Percentiles rank a stretch among this genome's conserved stretches.
phyloP scores from a whole-genome alignment of 2,888 invertebrate genomes.

The Caenorhabditis wallacei region DNA sequence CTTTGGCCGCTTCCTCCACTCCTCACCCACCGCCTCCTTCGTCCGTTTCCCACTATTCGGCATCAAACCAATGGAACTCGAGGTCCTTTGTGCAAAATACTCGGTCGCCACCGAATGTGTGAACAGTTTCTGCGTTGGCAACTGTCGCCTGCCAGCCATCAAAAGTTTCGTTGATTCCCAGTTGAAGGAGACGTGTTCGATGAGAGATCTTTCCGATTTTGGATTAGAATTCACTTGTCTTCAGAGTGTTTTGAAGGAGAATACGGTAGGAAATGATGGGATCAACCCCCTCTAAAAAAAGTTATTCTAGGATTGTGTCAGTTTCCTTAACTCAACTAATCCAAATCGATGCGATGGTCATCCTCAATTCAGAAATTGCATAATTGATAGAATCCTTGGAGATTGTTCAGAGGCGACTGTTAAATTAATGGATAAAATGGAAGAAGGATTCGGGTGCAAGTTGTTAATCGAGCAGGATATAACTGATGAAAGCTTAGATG shows the following conservation, averaged over 20 bases:
- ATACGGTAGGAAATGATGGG: conserved; percentile 24
- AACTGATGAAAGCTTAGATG: conserved; percentile 31
- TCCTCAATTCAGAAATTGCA: conserved; percentile 50
- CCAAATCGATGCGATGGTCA: conserved; percentile 64
- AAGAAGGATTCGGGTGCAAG: conserved; percentile 55
- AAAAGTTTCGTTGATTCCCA: conserved; percentile 66
- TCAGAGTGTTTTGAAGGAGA: conserved; percentile 54
- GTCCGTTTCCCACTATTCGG: conserved; percentile 63
- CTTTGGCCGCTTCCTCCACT: conserved; percentile 59
- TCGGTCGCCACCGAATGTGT: conserved; percentile 58
- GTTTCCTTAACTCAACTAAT: conserved; percentile 53
- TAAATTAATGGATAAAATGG: conserved; percentile 41
- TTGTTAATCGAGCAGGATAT: conserved; percentile 24
- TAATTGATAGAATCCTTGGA: conserved; percentile 22
- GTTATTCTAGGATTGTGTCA: conserved; percentile 48
- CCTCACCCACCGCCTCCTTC: conserved; percentile 57
- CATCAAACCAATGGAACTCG: conserved; percentile 62
- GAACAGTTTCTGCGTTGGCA: conserved; percentile 56
- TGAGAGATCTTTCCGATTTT: conserved; percentile 43
- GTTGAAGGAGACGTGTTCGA: conserved; percentile 42
- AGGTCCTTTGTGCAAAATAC: conserved; percentile 59
- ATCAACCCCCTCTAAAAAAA: background rate
- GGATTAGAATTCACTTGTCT: conserved; percentile 59
- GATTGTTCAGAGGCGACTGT: conserved; percentile 61
- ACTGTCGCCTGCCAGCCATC: conserved; percentile 59